phyloP scores from a whole-genome alignment of 1,140 invertebrate species.

The Plectrocnemia conspersa region DNA sequence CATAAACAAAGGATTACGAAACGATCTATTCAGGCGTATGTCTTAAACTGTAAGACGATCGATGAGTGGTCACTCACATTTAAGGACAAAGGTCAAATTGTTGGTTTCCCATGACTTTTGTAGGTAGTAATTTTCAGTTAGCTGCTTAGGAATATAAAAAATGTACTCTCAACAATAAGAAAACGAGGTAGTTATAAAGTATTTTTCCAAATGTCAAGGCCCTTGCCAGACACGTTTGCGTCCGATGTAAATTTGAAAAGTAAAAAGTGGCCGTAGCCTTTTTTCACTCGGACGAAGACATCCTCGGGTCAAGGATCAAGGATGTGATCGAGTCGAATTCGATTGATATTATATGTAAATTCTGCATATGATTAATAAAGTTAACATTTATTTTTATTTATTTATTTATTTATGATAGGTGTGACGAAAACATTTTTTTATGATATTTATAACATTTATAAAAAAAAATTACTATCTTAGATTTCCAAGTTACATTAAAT shows the following conservation, averaged over 20 bases:
- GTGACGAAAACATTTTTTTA: too few species aligned
- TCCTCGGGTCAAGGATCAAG: constrained; percentile 15
- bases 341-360: too few species aligned
- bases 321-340: too few species aligned
- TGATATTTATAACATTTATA: too few species aligned
- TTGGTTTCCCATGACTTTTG: constrained; percentile 17
- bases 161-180: background rate
- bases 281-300: background rate
- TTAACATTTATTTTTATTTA: too few species aligned
- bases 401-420: too few species aligned
- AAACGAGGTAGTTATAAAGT: background rate
- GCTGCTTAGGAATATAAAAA: too few species aligned
- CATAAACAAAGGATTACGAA: background rate
- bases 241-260: constrained; percentile 8
- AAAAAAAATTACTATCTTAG: too few species aligned
- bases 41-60: background rate
- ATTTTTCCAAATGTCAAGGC: constrained; percentile 17
- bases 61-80: background rate
- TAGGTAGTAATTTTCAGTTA: constrained; percentile 8
- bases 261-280: background rate
- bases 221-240: background rate
- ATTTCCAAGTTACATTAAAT: too few species aligned
- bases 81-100: constrained; percentile 6
- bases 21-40: background rate
- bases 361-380: too few species aligned